Conservation (phyloP, 2,797 vertebrate genomes). For the Petrocephalus sullivani region DNA sequence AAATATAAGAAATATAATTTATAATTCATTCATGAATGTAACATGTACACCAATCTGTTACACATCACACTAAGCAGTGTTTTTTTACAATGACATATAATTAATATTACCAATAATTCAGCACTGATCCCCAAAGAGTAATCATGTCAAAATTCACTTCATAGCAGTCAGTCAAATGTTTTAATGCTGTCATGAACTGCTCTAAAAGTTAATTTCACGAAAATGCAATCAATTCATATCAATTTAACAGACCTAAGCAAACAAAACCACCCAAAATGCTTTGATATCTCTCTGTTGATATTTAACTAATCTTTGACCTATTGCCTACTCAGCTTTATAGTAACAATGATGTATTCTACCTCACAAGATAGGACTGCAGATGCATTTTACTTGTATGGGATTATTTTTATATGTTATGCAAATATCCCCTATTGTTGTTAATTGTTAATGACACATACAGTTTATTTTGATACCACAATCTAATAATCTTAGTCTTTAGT, state of each 20-base stretch:
- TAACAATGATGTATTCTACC: not conserved
- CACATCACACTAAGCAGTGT: not conserved
- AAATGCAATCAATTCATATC: not conserved
- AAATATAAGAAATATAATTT: not conserved
- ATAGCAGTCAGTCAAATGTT: not conserved
- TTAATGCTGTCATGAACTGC: not conserved
- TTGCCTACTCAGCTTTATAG: not conserved
- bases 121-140: not conserved
- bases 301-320: not conserved
- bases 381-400: not conserved
- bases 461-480: not conserved
- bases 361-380: not conserved
- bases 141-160: not conserved
- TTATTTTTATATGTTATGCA: not conserved
- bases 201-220: not conserved
- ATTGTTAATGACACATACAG: not conserved
- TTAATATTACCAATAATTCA: not conserved
- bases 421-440: not conserved
- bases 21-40: not conserved
- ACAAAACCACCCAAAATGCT: not conserved
- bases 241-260: not conserved
- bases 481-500: not conserved
- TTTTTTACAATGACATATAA: not conserved
- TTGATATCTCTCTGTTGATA: not conserved
- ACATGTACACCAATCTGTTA: not conserved